phyloP scores from a whole-genome alignment of 2,113 vertebrate species.

The Osmerus eperlanus region DNA sequence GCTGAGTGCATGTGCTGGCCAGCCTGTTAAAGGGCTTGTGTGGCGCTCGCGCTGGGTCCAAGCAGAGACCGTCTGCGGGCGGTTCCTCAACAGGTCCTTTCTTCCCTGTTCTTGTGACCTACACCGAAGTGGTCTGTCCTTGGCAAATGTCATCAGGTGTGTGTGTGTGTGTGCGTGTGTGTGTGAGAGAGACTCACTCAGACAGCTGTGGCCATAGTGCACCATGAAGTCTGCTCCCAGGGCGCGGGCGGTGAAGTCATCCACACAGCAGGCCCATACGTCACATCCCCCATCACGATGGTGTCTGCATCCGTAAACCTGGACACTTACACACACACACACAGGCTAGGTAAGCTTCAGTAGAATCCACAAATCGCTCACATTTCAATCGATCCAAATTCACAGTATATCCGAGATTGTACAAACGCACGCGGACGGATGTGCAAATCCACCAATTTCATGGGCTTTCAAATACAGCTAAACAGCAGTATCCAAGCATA shows the following conservation, averaged over 20 bases:
- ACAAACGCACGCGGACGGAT: no score
- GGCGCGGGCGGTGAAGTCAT: constrained; percentile 85
- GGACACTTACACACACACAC: constrained; percentile 21
- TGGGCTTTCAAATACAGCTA: no score
- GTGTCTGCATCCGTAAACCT: constrained; percentile 92
- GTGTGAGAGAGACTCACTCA: constrained; percentile 74
- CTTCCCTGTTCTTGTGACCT: background rate
- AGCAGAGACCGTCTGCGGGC: no score
- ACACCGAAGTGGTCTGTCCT: background rate
- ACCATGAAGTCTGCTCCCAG: constrained; percentile 96
- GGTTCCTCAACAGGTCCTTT: background rate
- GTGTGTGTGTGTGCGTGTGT: background rate
- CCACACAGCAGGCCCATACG: constrained; percentile 95
- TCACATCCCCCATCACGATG: constrained; percentile 95
- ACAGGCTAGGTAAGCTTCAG: background rate
- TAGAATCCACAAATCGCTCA: no score
- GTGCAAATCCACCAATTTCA: no score
- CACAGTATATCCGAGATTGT: no score
- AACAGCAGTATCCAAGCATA: background rate
- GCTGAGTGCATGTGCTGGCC: constrained; percentile 55
- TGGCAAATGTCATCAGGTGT: background rate
- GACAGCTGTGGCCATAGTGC: constrained; percentile 97
- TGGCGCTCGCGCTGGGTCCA: no score
- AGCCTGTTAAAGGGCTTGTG: constrained; percentile 44
- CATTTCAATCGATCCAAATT: no score